These are phyloP conservation scores for Axis porcinus DNA, from an alignment of 2,113 vertebrate species.

Conservation along the genomic window DNA sequence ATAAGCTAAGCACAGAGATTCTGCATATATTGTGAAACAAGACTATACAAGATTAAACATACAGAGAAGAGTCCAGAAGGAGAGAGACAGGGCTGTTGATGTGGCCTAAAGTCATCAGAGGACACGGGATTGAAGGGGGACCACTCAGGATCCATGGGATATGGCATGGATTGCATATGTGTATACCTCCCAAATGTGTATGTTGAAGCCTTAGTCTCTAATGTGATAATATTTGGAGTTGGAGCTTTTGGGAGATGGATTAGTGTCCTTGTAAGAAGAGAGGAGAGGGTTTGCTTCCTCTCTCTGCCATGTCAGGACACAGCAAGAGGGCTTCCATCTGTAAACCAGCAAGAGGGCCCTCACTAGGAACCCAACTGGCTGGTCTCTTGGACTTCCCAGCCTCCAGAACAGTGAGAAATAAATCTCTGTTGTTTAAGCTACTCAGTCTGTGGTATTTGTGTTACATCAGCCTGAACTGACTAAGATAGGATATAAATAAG, in stretches of 20 bases:
- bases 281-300: not conserved
- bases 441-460: not conserved
- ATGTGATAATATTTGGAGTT: not conserved
- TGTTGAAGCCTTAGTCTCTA: not conserved
- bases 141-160: not conserved
- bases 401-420: not conserved
- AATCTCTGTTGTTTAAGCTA: not conserved
- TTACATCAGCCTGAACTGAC: not conserved
- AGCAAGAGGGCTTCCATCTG: not conserved
- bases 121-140: not conserved
- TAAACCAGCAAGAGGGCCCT: not conserved
- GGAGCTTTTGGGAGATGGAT: not conserved
- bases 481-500: not conserved
- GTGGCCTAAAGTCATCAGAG: not conserved
- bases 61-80: not conserved
- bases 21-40: not conserved
- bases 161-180: not conserved
- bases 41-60: not conserved
- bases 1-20: not conserved
- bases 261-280: not conserved
- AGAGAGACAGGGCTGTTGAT: not conserved
- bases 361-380: not conserved
- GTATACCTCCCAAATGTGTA: not conserved
- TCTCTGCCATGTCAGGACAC: not conserved
- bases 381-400: not conserved